Base-by-base conservation (phyloP, 1,140 invertebrate species). In the Asobara japonica region DNA sequence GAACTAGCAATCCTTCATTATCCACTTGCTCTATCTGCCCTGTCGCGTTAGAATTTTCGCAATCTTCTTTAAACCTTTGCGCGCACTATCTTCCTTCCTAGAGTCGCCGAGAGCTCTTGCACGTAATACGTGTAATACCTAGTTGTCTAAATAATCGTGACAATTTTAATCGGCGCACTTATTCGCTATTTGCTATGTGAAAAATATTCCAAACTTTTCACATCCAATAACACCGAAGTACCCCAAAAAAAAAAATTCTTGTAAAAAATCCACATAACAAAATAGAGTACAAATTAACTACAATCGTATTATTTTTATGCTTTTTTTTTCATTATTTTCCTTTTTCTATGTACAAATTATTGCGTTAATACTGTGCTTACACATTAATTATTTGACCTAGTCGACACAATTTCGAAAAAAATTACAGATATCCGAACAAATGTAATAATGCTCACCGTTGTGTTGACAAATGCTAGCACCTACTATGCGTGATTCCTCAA, bases 291-390 rank as follows among this genome's bases (percentile, higher is more conserved):
- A 45, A 56, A 25, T 56, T 25, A 56, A 56, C 20, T 56, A 56
- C 75, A 74, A 65, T 70, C 75, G 65, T 45, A 36, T 18, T 45
- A 20, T 20, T 3, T 33, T 66, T 67, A 20, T 64, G 4, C 27
- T 11, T 48, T 38, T 56, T 56, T 51, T 61, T 16, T 25, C 18
- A 22, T 27, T 38, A 29, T 72, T 45, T 25, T 72, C 30, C 30
- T 45, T 45, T 56, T 22, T 51, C 75, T 82, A 79, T 83, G 72
- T 81, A 82, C 77, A 82, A 84, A 82, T 79, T 64, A 75, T 78
- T 82, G n/a, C n/a, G 22, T 56, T 80, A 83, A 82, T 83, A 82
- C 81, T 82, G 81, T 74, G 77, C 67, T 78, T 82, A 83, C 79
- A 83, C 70, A 79, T 78, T 67, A 77, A 74, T 45, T 16, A 45